Evolutionary conservation across 2,888 invertebrate species (phyloP).

Genomic region (Cosmopolites sordidus): DNA sequence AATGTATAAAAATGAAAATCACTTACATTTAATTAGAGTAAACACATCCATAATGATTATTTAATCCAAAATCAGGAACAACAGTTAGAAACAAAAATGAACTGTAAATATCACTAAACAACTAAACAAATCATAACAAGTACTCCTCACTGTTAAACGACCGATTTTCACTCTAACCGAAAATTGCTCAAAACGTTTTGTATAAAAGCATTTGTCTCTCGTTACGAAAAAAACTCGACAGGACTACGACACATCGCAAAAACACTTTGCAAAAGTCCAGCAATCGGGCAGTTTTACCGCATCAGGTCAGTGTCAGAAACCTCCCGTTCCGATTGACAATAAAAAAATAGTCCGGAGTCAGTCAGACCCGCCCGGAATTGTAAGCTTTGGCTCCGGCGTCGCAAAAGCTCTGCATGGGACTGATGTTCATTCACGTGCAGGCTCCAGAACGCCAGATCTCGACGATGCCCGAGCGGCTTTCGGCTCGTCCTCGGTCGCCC

Average conservation of each 20-base stretch:
- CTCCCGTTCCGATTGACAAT: too few relatives aligned
- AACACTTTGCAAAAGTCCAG: background rate
- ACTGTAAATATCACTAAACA: slow-evolving; percentile 10
- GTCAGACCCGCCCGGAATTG: slow-evolving; percentile 26
- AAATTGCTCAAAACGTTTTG: background rate
- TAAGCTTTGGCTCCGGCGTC: slow-evolving; percentile 24
- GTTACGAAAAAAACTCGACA: background rate
- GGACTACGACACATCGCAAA: background rate
- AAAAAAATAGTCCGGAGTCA: background rate
- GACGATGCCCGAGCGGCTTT: slow-evolving; percentile 32
- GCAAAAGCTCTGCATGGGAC: slow-evolving; percentile 36
- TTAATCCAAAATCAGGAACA: background rate
- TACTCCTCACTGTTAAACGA: background rate
- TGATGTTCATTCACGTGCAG: slow-evolving; percentile 39
- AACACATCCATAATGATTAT: slow-evolving; percentile 27
- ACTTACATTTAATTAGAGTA: slow-evolving; percentile 28
- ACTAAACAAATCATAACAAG: slow-evolving; percentile 9
- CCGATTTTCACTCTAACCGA: background rate
- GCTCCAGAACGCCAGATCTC: slow-evolving; percentile 36
- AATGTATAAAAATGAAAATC: background rate
- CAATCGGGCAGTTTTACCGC: background rate
- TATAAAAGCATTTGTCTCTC: background rate
- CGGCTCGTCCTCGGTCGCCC: slow-evolving; percentile 29
- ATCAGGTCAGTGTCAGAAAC: background rate
- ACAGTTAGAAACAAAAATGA: slow-evolving; percentile 1